Base-by-base conservation (phyloP, 2,113 vertebrate genomes). In the Coracopsis vasa region DNA sequence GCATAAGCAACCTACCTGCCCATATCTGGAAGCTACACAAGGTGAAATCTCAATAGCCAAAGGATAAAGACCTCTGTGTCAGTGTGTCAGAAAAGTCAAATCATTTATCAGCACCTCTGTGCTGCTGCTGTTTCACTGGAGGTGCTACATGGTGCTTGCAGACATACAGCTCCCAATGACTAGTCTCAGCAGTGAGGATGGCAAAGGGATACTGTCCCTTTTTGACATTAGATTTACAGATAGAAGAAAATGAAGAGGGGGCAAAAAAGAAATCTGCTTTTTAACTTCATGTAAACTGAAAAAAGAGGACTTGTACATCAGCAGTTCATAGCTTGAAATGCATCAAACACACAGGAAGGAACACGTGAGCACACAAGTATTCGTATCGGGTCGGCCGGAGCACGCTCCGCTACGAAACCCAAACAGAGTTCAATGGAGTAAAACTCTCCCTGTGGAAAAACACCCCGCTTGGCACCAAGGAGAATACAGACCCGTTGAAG, bases 181-280 rank as follows among this genome's bases (percentile, higher is more conserved):
- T 42, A 33, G 82, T 31, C 73, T 75, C 90, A 95, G 94, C 72
- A 94, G 88, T 2, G 73, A 97, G 95, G 95, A 80, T 51, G 94
- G 62, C 97, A 94, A 96, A 97, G 97, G 97, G 98, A 97, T 98
- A 86, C 97, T 97, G 98, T 93, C 96, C 97, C 96, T 97, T 97
- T 97, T 27, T 9, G 56, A 98, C 94, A 95, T 80, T 50, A 75
- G 42, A 86, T 92, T 97, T 96, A 98, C 97, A 97, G 87, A 86
- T 58, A 5, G 35, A 92, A 90, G 80, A 54, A 84, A 96, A 79
- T 14, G 9, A 25, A 42, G 70, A 37, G 62, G 45, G 8, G 37
- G 8, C 29, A 5, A 4, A 17, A 72, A 86, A 88, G 58, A 31
- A 62, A 53, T 73, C 88, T 75, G 72, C 48, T 95, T 92, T 95